These are phyloP conservation scores for Beroe forskalii DNA, from an alignment of 37 sponge, comb jelly and placozoan species.

Conservation along the genomic window DNA sequence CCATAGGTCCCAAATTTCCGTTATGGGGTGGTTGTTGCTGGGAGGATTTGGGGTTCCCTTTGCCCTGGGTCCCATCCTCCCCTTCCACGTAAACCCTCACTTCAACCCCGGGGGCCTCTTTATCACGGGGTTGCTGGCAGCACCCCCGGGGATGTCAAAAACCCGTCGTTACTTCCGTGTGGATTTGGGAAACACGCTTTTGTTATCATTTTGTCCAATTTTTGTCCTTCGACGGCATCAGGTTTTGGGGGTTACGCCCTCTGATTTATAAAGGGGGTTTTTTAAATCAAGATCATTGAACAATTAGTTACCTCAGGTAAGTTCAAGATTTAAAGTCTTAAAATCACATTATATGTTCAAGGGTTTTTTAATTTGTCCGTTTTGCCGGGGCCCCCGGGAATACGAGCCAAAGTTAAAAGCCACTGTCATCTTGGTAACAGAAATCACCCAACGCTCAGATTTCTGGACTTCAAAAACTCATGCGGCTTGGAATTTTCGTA, in stretches of 20 bases:
- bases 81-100: neutral
- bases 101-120: neutral
- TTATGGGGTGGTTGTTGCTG: neutral
- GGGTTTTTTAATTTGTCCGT: no score
- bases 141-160: slow-evolving; percentile 21
- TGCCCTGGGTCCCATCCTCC: slow-evolving; percentile 49
- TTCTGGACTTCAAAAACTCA: slow-evolving; percentile 38
- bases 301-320: neutral
- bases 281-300: no score
- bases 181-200: neutral
- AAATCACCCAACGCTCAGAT: slow-evolving; percentile 40
- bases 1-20: slow-evolving; percentile 18
- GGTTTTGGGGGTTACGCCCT: no score
- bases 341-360: no score
- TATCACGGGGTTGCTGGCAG: slow-evolving; percentile 60
- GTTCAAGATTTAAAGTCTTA: no score
- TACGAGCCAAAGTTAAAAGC: slow-evolving; percentile 26
- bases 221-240: no score
- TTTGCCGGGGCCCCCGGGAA: neutral
- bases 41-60: neutral
- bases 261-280: no score
- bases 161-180: neutral
- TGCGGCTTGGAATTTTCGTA: slow-evolving; percentile 41
- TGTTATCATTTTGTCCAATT: no score
- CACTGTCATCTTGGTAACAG: slow-evolving; percentile 51